Conservation (phyloP, 1,140 invertebrate species). For the Eubasilissa regina region DNA sequence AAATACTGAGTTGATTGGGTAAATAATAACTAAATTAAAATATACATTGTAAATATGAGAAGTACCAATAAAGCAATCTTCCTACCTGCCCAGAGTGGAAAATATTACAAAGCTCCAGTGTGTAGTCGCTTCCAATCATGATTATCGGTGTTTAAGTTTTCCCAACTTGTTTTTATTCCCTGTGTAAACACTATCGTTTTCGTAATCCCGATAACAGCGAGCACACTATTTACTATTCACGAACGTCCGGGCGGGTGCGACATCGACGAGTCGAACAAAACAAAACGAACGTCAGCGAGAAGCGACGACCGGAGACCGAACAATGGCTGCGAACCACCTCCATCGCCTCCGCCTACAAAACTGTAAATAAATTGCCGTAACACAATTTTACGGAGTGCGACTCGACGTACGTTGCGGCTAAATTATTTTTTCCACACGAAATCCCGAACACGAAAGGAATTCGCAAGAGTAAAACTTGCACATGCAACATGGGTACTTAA, state of each 20-base stretch:
- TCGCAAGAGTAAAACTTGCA: background rate
- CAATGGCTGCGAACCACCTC: slow-evolving; percentile 19
- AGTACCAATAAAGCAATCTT: background rate
- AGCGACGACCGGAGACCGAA: background rate
- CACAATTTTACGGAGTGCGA: background rate
- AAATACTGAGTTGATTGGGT: too few species aligned
- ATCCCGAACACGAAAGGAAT: background rate
- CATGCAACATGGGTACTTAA: background rate
- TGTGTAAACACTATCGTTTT: background rate
- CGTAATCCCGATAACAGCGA: background rate
- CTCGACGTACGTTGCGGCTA: slow-evolving; percentile 11
- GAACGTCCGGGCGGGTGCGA: too few species aligned
- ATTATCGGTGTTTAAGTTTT: slow-evolving; percentile 56
- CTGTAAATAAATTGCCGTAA: slow-evolving; percentile 40
- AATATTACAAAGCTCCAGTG: slow-evolving; percentile 89
- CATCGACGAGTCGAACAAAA: background rate
- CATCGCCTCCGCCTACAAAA: slow-evolving; percentile 29
- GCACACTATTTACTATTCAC: too few species aligned
- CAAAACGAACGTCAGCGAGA: background rate
- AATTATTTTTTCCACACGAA: slow-evolving; percentile 15
- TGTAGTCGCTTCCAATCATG: slow-evolving; percentile 87
- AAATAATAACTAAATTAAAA: too few species aligned
- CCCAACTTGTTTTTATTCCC: background rate
- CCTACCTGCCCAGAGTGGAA: slow-evolving; percentile 89
- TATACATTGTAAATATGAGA: too few species aligned